phyloP scores from a whole-genome alignment of 2,113 vertebrate species.

The Gopherus flavomarginatus region DNA sequence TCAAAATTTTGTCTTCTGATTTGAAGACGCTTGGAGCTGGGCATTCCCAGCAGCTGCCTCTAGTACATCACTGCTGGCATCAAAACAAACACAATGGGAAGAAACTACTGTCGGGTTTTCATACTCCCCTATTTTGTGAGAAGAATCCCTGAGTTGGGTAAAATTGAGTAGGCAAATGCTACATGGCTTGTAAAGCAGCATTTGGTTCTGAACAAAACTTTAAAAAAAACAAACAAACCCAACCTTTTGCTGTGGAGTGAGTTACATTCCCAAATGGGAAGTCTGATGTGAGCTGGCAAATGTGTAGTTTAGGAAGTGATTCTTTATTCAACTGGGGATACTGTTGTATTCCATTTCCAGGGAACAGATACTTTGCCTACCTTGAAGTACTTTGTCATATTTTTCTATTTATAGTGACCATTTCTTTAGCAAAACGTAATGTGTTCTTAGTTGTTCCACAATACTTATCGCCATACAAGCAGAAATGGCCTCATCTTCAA shows the following conservation, averaged over 20 bases:
- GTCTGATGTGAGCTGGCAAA: not conserved
- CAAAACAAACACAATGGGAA: not conserved
- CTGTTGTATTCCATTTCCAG: not conserved
- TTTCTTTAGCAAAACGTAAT: not conserved
- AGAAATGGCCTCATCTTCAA: not conserved
- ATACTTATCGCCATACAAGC: not conserved
- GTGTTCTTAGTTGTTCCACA: not conserved
- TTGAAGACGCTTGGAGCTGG: not conserved
- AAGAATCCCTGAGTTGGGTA: not conserved
- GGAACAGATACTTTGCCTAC: fast-evolving
- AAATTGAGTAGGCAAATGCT: not conserved
- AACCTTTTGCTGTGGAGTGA: not conserved
- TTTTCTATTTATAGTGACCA: not conserved
- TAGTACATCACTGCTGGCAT: not conserved
- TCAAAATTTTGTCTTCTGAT: not conserved
- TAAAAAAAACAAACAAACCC: not conserved
- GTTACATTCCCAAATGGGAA: not conserved
- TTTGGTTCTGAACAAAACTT: not conserved
- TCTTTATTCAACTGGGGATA: not conserved
- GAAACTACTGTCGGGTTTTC: not conserved
- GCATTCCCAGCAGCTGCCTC: not conserved
- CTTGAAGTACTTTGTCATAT: not conserved
- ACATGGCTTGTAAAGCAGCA: not conserved
- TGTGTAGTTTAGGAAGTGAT: not conserved
- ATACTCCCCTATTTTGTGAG: not conserved